phyloP scores from a whole-genome alignment of 2,888 invertebrate genomes.

The Epsilonema sp. region DNA sequence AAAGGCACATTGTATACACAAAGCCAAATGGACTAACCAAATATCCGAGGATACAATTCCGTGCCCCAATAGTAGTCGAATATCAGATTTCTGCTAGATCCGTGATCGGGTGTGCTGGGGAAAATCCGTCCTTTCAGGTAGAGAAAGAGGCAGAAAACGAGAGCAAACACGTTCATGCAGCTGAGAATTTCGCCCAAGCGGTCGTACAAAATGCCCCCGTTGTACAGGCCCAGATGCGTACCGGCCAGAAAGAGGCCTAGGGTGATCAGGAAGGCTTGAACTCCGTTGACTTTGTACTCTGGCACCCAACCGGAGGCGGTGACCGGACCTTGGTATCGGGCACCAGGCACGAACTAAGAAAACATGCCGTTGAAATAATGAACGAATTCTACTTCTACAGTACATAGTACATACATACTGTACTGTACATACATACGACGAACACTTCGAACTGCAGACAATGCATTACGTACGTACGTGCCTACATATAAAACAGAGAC shows the following conservation, averaged over 20 bases:
- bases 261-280: constrained; percentile 4
- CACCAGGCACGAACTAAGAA: too few species aligned
- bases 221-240: not conserved
- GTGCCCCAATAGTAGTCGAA: constrained; percentile 42
- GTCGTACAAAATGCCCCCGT: constrained; percentile 15
- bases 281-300: constrained; percentile 5
- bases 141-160: constrained; percentile 29
- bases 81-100: constrained; percentile 31
- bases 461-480: too few species aligned
- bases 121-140: constrained; percentile 15
- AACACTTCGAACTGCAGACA: too few species aligned
- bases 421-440: too few species aligned
- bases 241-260: constrained; percentile 2
- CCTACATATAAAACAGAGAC: too few species aligned
- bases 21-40: constrained; percentile 16
- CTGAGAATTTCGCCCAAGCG: constrained; percentile 35
- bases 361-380: too few species aligned
- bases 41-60: constrained; percentile 39
- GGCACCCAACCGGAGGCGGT: not conserved
- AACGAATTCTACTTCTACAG: too few species aligned
- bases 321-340: not conserved
- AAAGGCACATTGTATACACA: too few species aligned
- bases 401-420: too few species aligned
- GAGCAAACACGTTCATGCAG: constrained; percentile 33
- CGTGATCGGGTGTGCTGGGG: constrained; percentile 11